Percentiles rank a stretch among this genome's conserved stretches.
Evolutionary conservation across 2,888 invertebrate genomes (phyloP).

Genomic region (Orthonychiurus folsomi): DNA sequence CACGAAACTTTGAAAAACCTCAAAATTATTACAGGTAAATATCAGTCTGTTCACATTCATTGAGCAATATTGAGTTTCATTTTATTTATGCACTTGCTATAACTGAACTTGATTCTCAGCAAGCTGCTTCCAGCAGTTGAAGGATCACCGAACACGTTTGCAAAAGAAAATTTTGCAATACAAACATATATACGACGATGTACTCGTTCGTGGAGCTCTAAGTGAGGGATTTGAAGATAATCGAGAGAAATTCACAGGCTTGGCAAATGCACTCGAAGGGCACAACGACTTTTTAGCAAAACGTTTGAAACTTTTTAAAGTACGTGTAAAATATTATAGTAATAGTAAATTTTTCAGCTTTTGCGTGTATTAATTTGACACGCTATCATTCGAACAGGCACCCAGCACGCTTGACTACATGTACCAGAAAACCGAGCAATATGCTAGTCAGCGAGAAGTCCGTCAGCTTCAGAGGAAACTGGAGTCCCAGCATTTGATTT

Average conservation of each 20-base stretch:
- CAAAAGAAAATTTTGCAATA: background rate
- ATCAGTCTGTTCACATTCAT: background rate
- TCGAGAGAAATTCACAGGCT: background rate
- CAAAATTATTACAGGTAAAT: slow-evolving; percentile 12
- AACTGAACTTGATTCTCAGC: too few species aligned
- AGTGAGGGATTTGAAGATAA: background rate
- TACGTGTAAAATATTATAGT: background rate
- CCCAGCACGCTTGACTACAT: background rate
- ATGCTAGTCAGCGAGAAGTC: background rate
- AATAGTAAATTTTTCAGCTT: background rate
- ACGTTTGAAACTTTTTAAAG: background rate
- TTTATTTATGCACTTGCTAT: too few species aligned
- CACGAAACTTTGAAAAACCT: slow-evolving; percentile 9
- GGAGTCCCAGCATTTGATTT: background rate
- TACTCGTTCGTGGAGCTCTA: background rate
- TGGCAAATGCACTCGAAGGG: background rate
- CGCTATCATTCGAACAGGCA: background rate
- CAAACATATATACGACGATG: background rate
- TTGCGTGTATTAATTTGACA: background rate
- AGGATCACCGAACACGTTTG: background rate
- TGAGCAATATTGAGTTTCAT: too few species aligned
- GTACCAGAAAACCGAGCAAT: background rate
- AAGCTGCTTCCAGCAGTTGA: background rate
- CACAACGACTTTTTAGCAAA: background rate
- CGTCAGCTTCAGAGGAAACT: background rate